Evolutionary conservation across 2,888 invertebrate genomes (phyloP).

Genomic region (Gasteruption jaculator): DNA sequence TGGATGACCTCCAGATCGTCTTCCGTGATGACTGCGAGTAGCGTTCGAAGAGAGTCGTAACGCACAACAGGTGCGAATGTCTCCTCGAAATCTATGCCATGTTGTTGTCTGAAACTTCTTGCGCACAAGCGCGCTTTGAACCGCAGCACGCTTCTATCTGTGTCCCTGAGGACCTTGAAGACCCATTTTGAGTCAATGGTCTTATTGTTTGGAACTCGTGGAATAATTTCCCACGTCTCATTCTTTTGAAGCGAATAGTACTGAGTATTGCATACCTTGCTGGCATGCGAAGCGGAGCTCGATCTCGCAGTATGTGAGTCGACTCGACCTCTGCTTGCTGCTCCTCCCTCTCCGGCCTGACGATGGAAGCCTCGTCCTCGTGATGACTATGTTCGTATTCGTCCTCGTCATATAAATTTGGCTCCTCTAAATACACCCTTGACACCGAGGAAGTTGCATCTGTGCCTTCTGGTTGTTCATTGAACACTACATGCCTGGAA

Average conservation of each 20-base stretch:
- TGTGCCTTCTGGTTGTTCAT: no score
- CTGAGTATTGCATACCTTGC: slow-evolving; percentile 1
- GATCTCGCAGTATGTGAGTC: slow-evolving; percentile 1
- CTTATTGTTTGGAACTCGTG: background rate
- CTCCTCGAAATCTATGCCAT: slow-evolving; percentile 2
- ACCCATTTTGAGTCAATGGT: slow-evolving; percentile 8
- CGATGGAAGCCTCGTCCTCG: no score
- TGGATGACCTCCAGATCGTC: slow-evolving; percentile 3
- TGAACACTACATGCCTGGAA: slow-evolving; percentile 21
- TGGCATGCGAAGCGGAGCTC: slow-evolving; percentile 3
- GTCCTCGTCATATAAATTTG: no score
- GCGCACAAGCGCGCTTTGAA: slow-evolving; percentile 12
- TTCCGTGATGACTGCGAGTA: slow-evolving; percentile 2
- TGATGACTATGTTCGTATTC: no score
- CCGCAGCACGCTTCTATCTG: background rate
- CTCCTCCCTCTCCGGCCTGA: no score
- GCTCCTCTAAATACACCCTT: no score
- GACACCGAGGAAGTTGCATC: no score
- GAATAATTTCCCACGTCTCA: slow-evolving; percentile 7
- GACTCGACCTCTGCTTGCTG: no score
- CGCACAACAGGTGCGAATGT: slow-evolving; percentile 8
- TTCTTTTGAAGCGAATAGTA: slow-evolving; percentile 10
- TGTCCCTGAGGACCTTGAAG: slow-evolving; percentile 2
- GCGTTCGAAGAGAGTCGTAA: slow-evolving; percentile 9
- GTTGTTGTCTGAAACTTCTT: slow-evolving; percentile 9